Base-by-base conservation (phyloP, 2,797 vertebrate species). In the Acipenser oxyrinchus region DNA sequence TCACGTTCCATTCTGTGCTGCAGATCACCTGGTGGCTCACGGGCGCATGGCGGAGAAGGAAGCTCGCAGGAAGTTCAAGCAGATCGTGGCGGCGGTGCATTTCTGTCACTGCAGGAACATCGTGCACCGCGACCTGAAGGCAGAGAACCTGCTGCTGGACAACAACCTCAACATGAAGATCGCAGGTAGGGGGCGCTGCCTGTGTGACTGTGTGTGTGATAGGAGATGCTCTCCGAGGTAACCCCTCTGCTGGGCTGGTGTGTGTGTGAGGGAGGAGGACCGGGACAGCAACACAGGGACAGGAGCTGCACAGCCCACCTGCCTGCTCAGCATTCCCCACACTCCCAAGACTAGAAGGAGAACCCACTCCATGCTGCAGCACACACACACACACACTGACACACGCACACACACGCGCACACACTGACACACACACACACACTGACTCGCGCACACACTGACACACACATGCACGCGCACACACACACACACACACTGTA, bases 91-190 rank as follows among this genome's bases (percentile, higher is more conserved):
- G 4, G 96, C 96, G 0, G 96, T 99, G 62, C 93, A 96, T 80
- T 99, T 99, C 70, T 99, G 96, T 68, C 96, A 99, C 86, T 98
- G 95, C 64, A 92, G 93, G 37, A 96, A 92, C 73, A 98, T 99
- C 1, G 96, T 99, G 71, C 96, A 99, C 86, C 83, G 96, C 78
- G 96, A 99, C 79, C 83, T 99, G 80, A 99, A 99, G 84, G 96
- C 96, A 2, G 96, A 99, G 82, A 99, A 99, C 67, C 89, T 99
- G 62, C 92, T 99, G 73, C 89, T 99, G 87, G 96, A 99, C 78
- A 94, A 95, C 71, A 99, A 98, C 79, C 94, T 99, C 57, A 98
- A 99, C 86, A 99, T 99, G 84, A 99, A 99, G 88, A 99, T 99
- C 65, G 96, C 96, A 93, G 96, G 87, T 89, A 75, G 8, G 18